Base-by-base conservation (phyloP, 2,888 invertebrate genomes). In the Polydrusus tereticollis region DNA sequence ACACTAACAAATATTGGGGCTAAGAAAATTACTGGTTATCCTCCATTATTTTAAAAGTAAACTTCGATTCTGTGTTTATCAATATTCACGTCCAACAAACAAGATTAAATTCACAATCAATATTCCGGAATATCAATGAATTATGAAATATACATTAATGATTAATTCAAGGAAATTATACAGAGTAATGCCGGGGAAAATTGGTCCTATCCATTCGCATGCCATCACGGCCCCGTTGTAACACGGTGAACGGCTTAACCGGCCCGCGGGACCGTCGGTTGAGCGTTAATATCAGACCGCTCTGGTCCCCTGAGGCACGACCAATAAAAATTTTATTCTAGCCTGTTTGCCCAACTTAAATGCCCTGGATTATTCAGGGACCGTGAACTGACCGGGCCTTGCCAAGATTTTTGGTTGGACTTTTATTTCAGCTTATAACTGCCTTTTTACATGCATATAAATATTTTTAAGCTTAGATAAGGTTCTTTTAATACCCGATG, bases 321-420 rank as follows among this genome's bases (percentile, higher is more conserved):
- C 50, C 62, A 62, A 69, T 62, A 69, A 69, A 69, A 62, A 62
- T 69, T 69, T 69, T 69, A 69, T 69, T 33, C 43, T 62, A 26
- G 43, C 55, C 38, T 29, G 62, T 69, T 69, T 69, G 41, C 52
- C 36, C 55, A 52, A 41, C 62, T 58, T 55, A 41, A 67, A 47
- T 67, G 58, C 43, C 57, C 57, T 67, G 41, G 67, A 67, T 67
- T 58, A 67, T 67, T 55, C 58, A 59, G 59, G 16, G 45, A 57
- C 20, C 62, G 47, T 29, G 47, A 52, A 52, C 62, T 62, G 62
- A 62, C 52, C 29, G 7, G 16, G 21, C 14, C 14, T 52, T 62
- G 45, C 45, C 26, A 60, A 60, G 60, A 45, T 60, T 60, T 60
- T 50, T 45, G 26, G 29, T 8, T 14, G 23, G 16, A 45, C 29